Percentiles rank a stretch among this genome's conserved stretches.
phyloP scores from a whole-genome alignment of 2,888 invertebrate genomes.

The Dioctria linearis region DNA sequence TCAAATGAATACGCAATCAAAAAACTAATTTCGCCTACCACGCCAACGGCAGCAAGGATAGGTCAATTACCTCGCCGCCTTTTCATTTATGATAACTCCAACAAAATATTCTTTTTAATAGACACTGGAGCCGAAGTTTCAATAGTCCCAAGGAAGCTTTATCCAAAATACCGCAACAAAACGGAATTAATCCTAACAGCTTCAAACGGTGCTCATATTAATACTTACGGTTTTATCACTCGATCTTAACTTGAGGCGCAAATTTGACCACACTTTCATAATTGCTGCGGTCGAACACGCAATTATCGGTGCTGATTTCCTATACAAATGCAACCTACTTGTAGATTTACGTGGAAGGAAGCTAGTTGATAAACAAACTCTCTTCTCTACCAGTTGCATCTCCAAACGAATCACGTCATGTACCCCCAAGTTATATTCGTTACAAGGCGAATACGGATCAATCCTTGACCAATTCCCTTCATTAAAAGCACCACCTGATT shows the following conservation, averaged over 20 bases:
- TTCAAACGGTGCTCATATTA: background rate
- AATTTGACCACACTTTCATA: background rate
- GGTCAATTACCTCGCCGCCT: no score
- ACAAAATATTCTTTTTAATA: background rate
- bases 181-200: background rate
- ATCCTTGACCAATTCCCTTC: background rate
- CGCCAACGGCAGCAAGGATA: background rate
- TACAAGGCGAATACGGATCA: background rate
- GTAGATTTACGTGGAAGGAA: no score
- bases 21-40: background rate
- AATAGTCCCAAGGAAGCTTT: background rate
- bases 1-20: background rate
- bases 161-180: background rate
- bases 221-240: background rate
- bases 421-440: background rate
- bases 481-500: constrained; percentile 2
- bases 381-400: no score
- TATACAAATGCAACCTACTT: no score
- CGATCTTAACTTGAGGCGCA: background rate
- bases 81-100: background rate
- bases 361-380: no score
- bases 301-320: no score
- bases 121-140: background rate
- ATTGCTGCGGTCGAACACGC: background rate
- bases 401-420: no score